A percentile compares a stretch with the other conserved stretches of the same genome.
Evolutionary conservation across 2,113 vertebrate species (phyloP).

Genomic region (Salvelinus fontinalis): DNA sequence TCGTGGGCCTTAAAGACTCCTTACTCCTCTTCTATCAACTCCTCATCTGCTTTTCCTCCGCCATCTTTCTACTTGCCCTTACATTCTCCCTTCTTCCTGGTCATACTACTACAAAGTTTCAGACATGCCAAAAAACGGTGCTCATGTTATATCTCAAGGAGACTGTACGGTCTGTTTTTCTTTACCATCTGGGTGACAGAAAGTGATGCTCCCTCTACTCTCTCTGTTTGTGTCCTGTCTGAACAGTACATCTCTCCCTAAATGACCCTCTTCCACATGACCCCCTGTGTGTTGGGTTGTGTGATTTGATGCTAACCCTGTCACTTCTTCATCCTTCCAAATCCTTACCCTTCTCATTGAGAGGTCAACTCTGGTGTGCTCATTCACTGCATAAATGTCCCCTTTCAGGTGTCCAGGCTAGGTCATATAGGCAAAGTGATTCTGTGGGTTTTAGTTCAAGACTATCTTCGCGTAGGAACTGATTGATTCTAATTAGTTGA

Average conservation of each 20-base stretch:
- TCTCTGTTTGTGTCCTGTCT: neutral
- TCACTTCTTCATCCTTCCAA: neutral
- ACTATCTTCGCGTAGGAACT: neutral
- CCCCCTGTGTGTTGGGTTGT: neutral
- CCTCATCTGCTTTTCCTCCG: neutral
- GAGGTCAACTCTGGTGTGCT: slow-evolving; percentile 9
- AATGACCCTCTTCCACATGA: neutral
- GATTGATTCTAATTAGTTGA: neutral
- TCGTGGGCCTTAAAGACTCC: slow-evolving; percentile 27
- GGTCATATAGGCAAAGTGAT: neutral
- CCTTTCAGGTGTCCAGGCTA: neutral
- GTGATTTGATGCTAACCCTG: neutral
- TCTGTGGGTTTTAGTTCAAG: neutral
- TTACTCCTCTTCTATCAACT: neutral
- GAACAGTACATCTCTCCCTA: neutral
- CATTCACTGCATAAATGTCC: neutral
- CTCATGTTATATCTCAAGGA: slow-evolving; percentile 33
- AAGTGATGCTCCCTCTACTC: neutral
- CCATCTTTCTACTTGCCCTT: neutral
- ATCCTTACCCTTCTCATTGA: neutral
- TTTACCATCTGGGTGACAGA: no score
- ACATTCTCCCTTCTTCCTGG: slow-evolving; percentile 17
- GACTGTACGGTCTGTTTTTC: slow-evolving; percentile 7
- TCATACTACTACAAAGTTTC: slow-evolving; percentile 60
- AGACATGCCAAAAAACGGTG: slow-evolving; percentile 68